phyloP scores from a whole-genome alignment of 2,113 vertebrate genomes.

The Corythaeola cristata region DNA sequence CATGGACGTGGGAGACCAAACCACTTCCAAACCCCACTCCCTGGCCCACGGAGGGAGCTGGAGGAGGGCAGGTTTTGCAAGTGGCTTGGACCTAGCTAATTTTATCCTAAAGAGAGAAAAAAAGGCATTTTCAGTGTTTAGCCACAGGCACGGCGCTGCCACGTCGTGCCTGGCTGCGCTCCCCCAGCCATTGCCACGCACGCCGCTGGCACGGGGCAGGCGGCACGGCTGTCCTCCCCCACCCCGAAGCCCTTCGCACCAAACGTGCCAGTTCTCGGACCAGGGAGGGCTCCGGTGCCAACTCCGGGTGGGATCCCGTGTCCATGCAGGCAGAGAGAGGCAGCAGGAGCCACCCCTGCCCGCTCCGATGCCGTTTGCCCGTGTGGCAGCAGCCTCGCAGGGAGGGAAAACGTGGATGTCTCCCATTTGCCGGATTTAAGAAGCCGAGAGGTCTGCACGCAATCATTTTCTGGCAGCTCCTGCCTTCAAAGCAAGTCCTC shows the following conservation, averaged over 20 bases:
- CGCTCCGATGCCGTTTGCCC: neutral
- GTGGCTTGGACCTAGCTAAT: neutral
- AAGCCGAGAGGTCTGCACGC: neutral
- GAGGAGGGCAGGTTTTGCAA: neutral
- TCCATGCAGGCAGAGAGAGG: neutral
- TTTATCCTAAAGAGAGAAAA: neutral
- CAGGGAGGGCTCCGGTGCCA: neutral
- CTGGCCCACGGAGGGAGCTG: neutral
- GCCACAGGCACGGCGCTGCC: neutral
- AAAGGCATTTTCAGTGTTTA: neutral
- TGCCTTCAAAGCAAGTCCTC: neutral
- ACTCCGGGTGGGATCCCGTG: neutral
- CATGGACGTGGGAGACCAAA: neutral
- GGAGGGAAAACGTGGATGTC: neutral
- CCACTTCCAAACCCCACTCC: neutral
- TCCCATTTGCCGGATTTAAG: neutral
- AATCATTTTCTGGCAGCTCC: neutral
- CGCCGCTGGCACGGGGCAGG: neutral
- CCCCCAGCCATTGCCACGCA: neutral
- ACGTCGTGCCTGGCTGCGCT: accelerated
- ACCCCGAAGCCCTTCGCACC: neutral
- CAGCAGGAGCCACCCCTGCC: neutral
- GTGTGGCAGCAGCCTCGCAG: neutral
- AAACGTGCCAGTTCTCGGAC: accelerated
- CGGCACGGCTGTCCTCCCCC: neutral